Base-by-base conservation (phyloP, 2,113 vertebrate species). In the Scytalopus superciliaris region DNA sequence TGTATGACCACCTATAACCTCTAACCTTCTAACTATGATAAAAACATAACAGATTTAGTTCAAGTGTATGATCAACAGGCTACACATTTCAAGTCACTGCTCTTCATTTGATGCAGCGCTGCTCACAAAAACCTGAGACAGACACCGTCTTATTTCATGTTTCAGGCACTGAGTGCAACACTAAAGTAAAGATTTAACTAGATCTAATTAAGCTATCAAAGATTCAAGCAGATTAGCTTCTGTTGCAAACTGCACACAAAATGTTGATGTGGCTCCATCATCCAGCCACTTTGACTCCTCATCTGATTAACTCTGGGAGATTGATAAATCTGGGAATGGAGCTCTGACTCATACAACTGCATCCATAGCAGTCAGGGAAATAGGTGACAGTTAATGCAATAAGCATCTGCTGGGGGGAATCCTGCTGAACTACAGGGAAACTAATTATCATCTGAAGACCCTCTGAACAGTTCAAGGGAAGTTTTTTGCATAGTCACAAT, bases 1-100 rank as follows among this genome's bases (percentile, higher is more conserved):
- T 98, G 93, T 90, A 97, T 94, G 84, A 96, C 93, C 47, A 84
- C 66, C 55, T 92, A 50, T 81, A 98, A 93, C 94, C 98, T 98
- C 25, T 87, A 96, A 82, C 96, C 97, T 96, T 94, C 87, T 86
- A 98, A 96, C 97, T 98, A 50, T 14, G 8, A 68, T 57, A 35
- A 84, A 91, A 88, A 57, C 0, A 2, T 37, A 19, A 72, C 40
- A 64, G n/a, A 67, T 75, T 49, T 59, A 42, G 50, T 84, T 47
- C 33, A 60, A 28, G 4, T 66, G 33, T 22, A 33, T 1, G 0
- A 91, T 60, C 49, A 87, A 40, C 33, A 82, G 56, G 30, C 40
- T 53, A 33, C 0, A 0, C 35, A 62, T 14, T 76, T 78, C 49
- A 68, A 56, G 35, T 59, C 44, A 57, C 37, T 60, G 19, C 14